Evolutionary conservation across 2,113 vertebrate species (phyloP).

Genomic region (human (Homo sapiens)): GRCh38 chr12:75868001-75868500

Average conservation of each 20-base stretch:
- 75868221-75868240: no score
- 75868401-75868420: not conserved
- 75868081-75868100: not conserved
- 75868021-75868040: not conserved
- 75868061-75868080: not conserved
- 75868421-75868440: not conserved
- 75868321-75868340: no score
- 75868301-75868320: no score
- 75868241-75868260: no score
- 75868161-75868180: no score
- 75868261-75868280: no score
- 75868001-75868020: not conserved
- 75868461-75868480: not conserved
- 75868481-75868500: not conserved
- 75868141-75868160: no score
- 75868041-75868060: not conserved
- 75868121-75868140: rapidly evolving
- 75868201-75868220: no score
- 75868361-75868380: not conserved
- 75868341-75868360: no score
- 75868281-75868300: no score
- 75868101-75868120: no score
- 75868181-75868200: no score
- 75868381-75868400: not conserved
- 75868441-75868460: not conserved